These are phyloP conservation scores for Myotis planiceps DNA, from an alignment of 2,797 vertebrate genomes.

Conservation along the genomic window DNA sequence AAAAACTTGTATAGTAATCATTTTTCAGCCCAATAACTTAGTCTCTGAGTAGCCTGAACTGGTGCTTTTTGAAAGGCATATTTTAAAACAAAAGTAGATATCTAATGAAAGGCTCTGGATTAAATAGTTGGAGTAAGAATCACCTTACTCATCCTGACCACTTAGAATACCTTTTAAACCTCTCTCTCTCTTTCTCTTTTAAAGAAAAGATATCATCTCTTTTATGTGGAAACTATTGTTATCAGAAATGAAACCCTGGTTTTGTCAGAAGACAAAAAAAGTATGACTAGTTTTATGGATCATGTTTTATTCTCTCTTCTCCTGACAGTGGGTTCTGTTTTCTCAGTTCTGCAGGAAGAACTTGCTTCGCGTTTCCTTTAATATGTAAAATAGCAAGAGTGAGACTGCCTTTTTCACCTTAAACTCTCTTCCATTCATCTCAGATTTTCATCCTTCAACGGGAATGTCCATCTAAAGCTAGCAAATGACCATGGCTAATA, in stretches of 20 bases:
- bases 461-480: not conserved
- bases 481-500: not conserved
- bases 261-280: slow-evolving; percentile 29
- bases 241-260: slow-evolving; percentile 50
- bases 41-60: not conserved
- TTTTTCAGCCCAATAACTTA: slow-evolving; percentile 17
- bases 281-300: slow-evolving; percentile 37
- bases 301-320: not conserved
- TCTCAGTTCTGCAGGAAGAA: slow-evolving; percentile 16
- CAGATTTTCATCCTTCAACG: not conserved
- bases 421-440: not conserved
- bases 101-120: slow-evolving; percentile 24
- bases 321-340: not conserved
- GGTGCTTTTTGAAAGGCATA: not conserved
- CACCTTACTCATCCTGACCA: not conserved
- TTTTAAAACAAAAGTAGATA: slow-evolving; percentile 46
- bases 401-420: not conserved
- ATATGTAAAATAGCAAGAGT: not conserved
- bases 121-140: slow-evolving; percentile 48
- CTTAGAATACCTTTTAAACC: slow-evolving; percentile 3
- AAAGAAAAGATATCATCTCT: not conserved
- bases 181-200: not conserved
- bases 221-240: slow-evolving; percentile 43
- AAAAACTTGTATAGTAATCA: not conserved
- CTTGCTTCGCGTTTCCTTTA: not conserved